phyloP scores from a whole-genome alignment of 2,888 invertebrate genomes.

The Epirrhoe alternata region DNA sequence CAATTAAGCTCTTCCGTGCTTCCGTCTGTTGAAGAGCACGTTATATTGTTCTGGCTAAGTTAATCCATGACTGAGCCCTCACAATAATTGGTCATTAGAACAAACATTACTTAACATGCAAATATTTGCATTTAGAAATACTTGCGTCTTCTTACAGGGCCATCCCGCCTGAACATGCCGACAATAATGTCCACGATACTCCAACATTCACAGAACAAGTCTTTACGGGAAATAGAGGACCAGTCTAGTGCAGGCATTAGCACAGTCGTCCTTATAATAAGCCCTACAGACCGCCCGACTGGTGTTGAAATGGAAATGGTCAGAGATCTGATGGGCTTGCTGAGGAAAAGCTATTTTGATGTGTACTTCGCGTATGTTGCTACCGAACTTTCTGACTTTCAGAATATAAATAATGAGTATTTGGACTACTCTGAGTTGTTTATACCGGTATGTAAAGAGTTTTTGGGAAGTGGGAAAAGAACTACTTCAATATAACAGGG shows the following conservation, averaged over 20 bases:
- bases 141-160: constrained; percentile 71
- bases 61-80: no score
- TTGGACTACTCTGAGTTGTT: constrained; percentile 81
- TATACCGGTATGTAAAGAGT: constrained; percentile 59
- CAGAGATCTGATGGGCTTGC: constrained; percentile 69
- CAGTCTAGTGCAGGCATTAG: constrained; percentile 71
- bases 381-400: constrained; percentile 70
- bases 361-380: constrained; percentile 83
- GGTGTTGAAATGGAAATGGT: constrained; percentile 72
- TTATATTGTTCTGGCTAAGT: constrained; percentile 12
- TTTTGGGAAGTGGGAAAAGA: neutral
- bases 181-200: constrained; percentile 78
- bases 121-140: no score
- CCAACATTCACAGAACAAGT: constrained; percentile 75
- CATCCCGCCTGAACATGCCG: constrained; percentile 79
- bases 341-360: constrained; percentile 80
- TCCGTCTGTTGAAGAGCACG: no score
- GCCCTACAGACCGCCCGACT: constrained; percentile 77
- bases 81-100: no score
- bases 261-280: constrained; percentile 81
- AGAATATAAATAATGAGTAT: constrained; percentile 76
- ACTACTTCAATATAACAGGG: no score
- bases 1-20: no score
- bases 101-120: no score
- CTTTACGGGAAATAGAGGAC: constrained; percentile 63